phyloP scores from a whole-genome alignment of 1,140 invertebrate genomes.

The Tetramorium alpestre region DNA sequence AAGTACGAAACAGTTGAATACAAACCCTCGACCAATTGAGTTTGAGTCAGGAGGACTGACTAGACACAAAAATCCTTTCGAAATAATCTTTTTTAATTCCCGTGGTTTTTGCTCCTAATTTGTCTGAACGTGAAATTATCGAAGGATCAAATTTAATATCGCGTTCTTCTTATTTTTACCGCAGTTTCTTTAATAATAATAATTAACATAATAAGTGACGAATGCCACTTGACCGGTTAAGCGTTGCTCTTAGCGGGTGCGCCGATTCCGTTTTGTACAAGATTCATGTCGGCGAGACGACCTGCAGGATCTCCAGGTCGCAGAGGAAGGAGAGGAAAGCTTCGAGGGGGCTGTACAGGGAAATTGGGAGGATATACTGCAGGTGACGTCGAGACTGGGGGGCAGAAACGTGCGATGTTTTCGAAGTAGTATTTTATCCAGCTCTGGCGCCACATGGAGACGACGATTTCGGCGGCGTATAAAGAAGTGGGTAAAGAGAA shows the following conservation, averaged over 20 bases:
- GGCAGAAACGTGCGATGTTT: background rate
- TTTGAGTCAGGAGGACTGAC: background rate
- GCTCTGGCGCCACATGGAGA: slow-evolving; percentile 37
- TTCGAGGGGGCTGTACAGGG: background rate
- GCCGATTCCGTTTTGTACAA: slow-evolving; percentile 14
- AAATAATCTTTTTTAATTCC: background rate
- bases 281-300: slow-evolving; percentile 11
- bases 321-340: background rate
- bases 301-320: background rate
- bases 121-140: background rate
- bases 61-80: background rate
- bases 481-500: slow-evolving; percentile 5
- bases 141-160: background rate
- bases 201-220: background rate
- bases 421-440: slow-evolving; percentile 60
- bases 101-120: background rate
- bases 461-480: slow-evolving; percentile 21
- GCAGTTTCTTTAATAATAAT: background rate
- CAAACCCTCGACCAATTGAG: background rate
- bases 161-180: background rate
- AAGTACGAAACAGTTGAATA: background rate
- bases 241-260: slow-evolving; percentile 1
- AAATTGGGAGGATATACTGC: background rate
- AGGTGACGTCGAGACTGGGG: slow-evolving; percentile 1
- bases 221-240: slow-evolving; percentile 43